phyloP scores from a whole-genome alignment of 2,888 invertebrate species.

The Unio delphinus region DNA sequence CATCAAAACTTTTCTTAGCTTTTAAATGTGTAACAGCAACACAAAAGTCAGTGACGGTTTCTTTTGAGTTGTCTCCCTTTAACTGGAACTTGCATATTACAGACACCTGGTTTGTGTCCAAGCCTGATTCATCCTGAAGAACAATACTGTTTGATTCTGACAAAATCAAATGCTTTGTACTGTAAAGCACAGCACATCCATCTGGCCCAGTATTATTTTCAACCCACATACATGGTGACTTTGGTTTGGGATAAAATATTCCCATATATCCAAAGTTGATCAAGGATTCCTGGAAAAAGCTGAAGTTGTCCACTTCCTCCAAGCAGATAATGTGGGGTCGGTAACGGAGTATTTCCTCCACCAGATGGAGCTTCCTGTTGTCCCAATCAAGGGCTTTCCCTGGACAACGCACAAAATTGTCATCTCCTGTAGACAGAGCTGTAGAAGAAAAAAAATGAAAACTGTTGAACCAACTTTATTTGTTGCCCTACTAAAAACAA shows the following conservation, averaged over 20 bases:
- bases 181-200: slow-evolving; percentile 84
- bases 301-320: slow-evolving; percentile 84
- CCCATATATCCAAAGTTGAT: slow-evolving; percentile 80
- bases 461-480: too few relatives aligned
- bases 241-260: slow-evolving; percentile 83
- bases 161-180: slow-evolving; percentile 78
- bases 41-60: slow-evolving; percentile 77
- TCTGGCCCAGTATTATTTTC: slow-evolving; percentile 83
- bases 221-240: slow-evolving; percentile 81
- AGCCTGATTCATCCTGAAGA: slow-evolving; percentile 27
- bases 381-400: slow-evolving; percentile 81
- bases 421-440: slow-evolving; percentile 82
- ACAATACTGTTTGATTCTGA: slow-evolving; percentile 60
- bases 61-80: slow-evolving; percentile 10
- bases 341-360: slow-evolving; percentile 81
- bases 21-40: slow-evolving; percentile 84
- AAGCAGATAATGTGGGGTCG: slow-evolving; percentile 82
- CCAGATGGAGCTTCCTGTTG: slow-evolving; percentile 78
- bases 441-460: slow-evolving; percentile 48
- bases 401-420: slow-evolving; percentile 82
- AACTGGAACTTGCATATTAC: slow-evolving; percentile 72
- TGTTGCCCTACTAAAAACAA: too few relatives aligned
- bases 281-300: slow-evolving; percentile 77
- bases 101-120: slow-evolving; percentile 74
- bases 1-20: slow-evolving; percentile 77